phyloP scores from a whole-genome alignment of 2,113 vertebrate genomes.

The Chitala chitala region DNA sequence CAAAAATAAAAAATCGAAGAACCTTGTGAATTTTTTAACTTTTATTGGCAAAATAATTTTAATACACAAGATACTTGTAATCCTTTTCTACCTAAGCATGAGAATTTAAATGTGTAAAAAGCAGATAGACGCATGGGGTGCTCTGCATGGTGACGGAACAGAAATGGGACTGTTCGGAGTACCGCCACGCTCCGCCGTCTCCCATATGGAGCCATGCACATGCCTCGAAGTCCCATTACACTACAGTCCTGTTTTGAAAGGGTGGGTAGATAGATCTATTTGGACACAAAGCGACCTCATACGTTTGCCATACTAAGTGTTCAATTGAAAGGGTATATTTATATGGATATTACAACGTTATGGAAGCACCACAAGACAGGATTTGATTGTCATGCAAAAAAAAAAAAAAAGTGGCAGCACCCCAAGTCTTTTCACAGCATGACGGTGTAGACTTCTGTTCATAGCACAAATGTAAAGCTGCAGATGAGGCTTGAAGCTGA shows the following conservation, averaged over 20 bases:
- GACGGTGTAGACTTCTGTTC: too few relatives aligned
- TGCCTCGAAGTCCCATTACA: neutral
- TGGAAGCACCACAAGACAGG: too few relatives aligned
- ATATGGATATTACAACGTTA: too few relatives aligned
- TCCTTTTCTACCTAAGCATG: conserved; percentile 41
- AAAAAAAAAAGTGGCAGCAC: too few relatives aligned
- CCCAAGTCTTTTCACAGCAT: too few relatives aligned
- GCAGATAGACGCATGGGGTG: too few relatives aligned
- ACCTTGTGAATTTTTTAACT: neutral
- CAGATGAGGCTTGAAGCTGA: neutral
- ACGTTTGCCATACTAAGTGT: too few relatives aligned
- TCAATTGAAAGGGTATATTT: too few relatives aligned
- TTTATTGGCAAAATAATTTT: conserved; percentile 32
- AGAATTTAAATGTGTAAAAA: conserved; percentile 67
- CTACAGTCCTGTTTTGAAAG: neutral
- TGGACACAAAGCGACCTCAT: too few relatives aligned
- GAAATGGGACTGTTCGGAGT: neutral
- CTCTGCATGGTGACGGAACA: conserved; percentile 27
- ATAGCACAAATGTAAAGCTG: neutral
- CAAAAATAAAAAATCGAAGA: neutral
- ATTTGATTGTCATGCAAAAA: neutral
- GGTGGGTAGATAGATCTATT: too few relatives aligned
- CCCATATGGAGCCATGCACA: too few relatives aligned
- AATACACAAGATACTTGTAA: conserved; percentile 32
- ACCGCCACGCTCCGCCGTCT: too few relatives aligned